phyloP scores from a whole-genome alignment of 2,888 invertebrate genomes.

The Lydus trimaculatus region DNA sequence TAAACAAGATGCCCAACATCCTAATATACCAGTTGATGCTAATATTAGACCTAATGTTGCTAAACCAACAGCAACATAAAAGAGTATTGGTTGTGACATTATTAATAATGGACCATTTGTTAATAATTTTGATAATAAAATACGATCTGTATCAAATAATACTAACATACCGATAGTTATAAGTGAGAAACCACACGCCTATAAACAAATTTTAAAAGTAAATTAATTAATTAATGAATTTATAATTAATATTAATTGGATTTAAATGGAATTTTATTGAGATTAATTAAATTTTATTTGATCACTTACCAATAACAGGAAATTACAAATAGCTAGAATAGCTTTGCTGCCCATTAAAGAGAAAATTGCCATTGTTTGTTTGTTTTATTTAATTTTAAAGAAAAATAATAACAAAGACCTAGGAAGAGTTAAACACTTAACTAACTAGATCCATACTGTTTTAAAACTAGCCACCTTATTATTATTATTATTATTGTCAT shows the following conservation, averaged over 20 bases:
- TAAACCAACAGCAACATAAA: constrained; percentile 76
- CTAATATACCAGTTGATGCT: constrained; percentile 74
- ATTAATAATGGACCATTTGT: constrained; percentile 67
- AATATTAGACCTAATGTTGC: constrained; percentile 74
- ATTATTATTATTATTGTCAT: constrained; percentile 30
- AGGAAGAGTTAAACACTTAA: constrained; percentile 14
- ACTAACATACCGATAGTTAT: constrained; percentile 77
- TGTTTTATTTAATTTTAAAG: background rate
- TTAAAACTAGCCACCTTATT: constrained; percentile 26
- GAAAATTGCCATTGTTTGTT: constrained; percentile 45
- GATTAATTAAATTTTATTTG: background rate
- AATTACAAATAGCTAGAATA: constrained; percentile 72
- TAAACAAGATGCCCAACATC: constrained; percentile 83
- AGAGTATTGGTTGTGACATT: constrained; percentile 77
- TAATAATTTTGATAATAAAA: constrained; percentile 75
- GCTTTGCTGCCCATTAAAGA: constrained; percentile 68
- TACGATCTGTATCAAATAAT: constrained; percentile 73
- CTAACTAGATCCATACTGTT: constrained; percentile 31
- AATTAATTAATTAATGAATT: background rate
- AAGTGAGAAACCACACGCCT: constrained; percentile 77
- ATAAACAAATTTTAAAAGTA: constrained; percentile 46
- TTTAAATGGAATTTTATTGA: constrained; percentile 4
- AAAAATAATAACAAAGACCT: background rate
- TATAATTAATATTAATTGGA: too few relatives aligned
- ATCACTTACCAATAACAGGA: constrained; percentile 69